Conservation (phyloP, 2,113 vertebrate genomes). For the Nesogale talazaci region DNA sequence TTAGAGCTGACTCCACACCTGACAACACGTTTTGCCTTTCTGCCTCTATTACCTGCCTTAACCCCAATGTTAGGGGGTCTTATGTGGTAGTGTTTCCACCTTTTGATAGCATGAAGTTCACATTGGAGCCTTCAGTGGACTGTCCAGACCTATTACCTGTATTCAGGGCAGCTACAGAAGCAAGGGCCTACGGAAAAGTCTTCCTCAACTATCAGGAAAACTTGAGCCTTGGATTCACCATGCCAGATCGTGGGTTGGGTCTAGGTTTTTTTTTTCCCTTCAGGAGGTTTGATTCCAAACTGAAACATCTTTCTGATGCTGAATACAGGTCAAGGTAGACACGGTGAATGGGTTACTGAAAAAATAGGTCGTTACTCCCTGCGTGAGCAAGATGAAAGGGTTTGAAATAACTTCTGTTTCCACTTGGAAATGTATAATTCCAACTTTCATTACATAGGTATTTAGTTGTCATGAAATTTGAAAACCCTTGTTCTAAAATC, state of each 20-base stretch:
- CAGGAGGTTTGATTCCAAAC: background rate
- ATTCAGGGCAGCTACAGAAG: background rate
- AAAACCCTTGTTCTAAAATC: background rate
- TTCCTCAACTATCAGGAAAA: background rate
- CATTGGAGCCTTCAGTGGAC: background rate
- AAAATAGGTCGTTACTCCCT: background rate
- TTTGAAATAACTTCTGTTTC: background rate
- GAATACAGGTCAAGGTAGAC: background rate
- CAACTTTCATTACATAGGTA: background rate
- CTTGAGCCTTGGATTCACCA: accelerated
- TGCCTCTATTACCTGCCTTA: background rate
- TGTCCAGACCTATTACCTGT: accelerated
- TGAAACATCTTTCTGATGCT: background rate
- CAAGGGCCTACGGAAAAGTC: accelerated
- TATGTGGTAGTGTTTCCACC: accelerated
- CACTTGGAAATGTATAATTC: background rate
- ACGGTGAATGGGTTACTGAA: background rate
- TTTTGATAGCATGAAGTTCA: background rate
- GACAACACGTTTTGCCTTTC: background rate
- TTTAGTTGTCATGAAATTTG: background rate
- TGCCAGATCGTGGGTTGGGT: background rate
- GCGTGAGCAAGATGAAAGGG: background rate
- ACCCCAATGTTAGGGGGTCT: background rate
- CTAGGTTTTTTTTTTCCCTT: background rate
- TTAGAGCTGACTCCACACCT: no score